These are phyloP conservation scores for Eupsittula cactorum DNA, from an alignment of 2,113 vertebrate genomes.

Conservation along the genomic window DNA sequence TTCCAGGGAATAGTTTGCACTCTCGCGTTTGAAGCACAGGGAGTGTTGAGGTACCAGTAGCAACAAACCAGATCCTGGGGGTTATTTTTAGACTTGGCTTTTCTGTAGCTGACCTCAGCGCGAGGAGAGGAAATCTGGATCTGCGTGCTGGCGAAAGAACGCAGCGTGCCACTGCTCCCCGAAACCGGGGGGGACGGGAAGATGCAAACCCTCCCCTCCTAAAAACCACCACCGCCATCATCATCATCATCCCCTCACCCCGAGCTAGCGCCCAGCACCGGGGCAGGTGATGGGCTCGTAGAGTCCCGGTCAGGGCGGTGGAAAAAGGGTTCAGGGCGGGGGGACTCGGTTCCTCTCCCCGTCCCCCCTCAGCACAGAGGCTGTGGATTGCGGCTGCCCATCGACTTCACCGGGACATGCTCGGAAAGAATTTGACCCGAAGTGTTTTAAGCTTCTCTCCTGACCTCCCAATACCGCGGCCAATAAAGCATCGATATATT, in stretches of 20 bases:
- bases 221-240: background rate
- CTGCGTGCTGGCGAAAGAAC: background rate
- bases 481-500: background rate
- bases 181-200: accelerated
- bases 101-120: background rate
- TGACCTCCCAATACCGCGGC: background rate
- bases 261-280: background rate
- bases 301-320: background rate
- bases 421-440: background rate
- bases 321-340: background rate
- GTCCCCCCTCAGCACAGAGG: background rate
- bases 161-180: background rate
- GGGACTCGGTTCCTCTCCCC: background rate
- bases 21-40: background rate
- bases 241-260: background rate
- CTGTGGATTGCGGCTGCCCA: background rate
- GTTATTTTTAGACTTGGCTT: constrained; percentile 2
- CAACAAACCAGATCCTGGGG: background rate
- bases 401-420: background rate
- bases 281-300: background rate
- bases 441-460: background rate
- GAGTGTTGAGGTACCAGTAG: background rate
- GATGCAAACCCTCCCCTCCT: background rate
- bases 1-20: background rate
- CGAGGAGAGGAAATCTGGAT: background rate